phyloP scores from a whole-genome alignment of 2,888 invertebrate genomes.

The Myopa tessellatipennis region DNA sequence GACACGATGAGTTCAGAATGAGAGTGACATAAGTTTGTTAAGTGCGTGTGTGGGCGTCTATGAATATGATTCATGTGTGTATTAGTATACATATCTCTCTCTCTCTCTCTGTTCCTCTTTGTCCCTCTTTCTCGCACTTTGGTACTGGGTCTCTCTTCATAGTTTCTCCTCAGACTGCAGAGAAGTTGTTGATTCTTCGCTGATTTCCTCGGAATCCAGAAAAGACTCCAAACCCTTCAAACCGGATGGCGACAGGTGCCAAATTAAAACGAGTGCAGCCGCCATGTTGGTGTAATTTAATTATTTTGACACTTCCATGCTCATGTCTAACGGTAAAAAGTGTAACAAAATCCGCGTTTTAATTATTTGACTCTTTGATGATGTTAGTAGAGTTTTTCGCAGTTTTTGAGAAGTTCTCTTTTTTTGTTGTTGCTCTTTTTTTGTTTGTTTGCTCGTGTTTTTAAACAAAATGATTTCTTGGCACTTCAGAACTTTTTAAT shows the following conservation, averaged over 20 bases:
- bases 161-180: too few relatives aligned
- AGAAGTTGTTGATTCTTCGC: too few relatives aligned
- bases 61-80: background rate
- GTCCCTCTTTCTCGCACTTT: too few relatives aligned
- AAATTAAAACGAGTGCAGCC: slow-evolving; percentile 4
- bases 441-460: too few relatives aligned
- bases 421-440: background rate
- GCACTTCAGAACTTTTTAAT: too few relatives aligned
- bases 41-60: background rate
- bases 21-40: background rate
- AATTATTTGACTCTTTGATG: slow-evolving; percentile 17
- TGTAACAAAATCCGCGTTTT: background rate
- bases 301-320: slow-evolving; percentile 13
- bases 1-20: slow-evolving; percentile 28
- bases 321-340: background rate
- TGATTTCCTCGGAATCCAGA: too few relatives aligned
- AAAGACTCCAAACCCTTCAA: too few relatives aligned
- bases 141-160: too few relatives aligned
- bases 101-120: too few relatives aligned
- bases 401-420: background rate
- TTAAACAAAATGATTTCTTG: too few relatives aligned
- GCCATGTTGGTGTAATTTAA: slow-evolving; percentile 7
- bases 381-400: background rate
- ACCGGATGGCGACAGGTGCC: background rate
- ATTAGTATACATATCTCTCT: background rate